Evolutionary conservation across 2,888 invertebrate species (phyloP), one percentile per base, ranked within the genome.

Genomic region (Amphipoea oculea): DNA sequence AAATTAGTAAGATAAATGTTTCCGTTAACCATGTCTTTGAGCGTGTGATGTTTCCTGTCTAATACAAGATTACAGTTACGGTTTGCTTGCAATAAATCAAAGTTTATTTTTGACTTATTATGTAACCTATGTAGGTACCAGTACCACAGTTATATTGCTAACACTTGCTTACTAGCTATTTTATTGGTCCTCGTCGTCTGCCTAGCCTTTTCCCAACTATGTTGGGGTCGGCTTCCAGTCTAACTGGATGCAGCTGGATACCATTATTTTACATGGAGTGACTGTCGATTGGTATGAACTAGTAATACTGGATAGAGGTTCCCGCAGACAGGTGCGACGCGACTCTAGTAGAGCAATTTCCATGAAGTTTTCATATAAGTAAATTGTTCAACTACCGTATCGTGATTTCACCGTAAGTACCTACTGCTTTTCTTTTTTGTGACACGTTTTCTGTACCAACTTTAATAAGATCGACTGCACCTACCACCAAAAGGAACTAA

Each of bases 1-100:
- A 67, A 57, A 84, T 85, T 62, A 74, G 40, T 42, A 14, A 45
- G 42, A 84, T 86, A 57, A 40, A 80, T 66, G 71, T 81, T 84
- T 78, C 87, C 80, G 73, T 20, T 23, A 68, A 20, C 23, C 67
- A 72, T 65, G 69, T 80, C 17, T 73, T 65, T 65, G 68, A 85
- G 54, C 42, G 76, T 45, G 63, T 14, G 60, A 76, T 73, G 75
- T 72, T 73, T 86, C 79, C 75, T 71, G 76, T 74, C 48, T 23
- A 20, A n/a, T 29, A 71, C 36, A 51, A 69, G 29, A 79, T 68
- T 42, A 77, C 36, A 71, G 79, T 70, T 57, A 45, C 6, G 1
- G 7, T 69, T 57, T 40, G 45, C 54, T 85, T 57, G 69, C 11
- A 17, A 77, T 71, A 62, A 67, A 71, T 81, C 66, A 81, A 40